Conservation (phyloP, 2,888 invertebrate genomes). For the Seira sanloemensis region DNA sequence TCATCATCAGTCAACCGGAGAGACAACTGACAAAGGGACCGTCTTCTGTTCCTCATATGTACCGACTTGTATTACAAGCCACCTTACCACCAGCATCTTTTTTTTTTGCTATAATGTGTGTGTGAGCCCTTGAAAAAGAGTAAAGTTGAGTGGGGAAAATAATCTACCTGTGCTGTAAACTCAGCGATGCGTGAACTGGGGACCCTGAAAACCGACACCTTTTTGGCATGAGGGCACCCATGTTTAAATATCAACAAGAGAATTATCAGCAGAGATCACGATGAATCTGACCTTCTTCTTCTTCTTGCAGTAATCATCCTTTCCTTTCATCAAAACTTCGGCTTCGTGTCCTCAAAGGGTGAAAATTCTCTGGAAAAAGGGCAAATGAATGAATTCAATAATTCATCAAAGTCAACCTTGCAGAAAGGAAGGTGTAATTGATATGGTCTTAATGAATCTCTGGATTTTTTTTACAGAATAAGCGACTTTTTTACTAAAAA, state of each 20-base stretch:
- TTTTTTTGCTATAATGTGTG: slow-evolving; percentile 24
- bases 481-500: no score
- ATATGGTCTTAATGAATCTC: slow-evolving; percentile 70
- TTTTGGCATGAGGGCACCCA: slow-evolving; percentile 43
- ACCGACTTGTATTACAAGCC: slow-evolving; percentile 13
- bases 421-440: slow-evolving; percentile 72
- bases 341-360: slow-evolving; percentile 66
- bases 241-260: slow-evolving; percentile 56
- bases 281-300: slow-evolving; percentile 37
- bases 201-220: slow-evolving; percentile 33
- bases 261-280: slow-evolving; percentile 10
- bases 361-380: no score
- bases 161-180: slow-evolving; percentile 49
- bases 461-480: no score
- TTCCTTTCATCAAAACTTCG: not conserved
- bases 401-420: slow-evolving; percentile 73
- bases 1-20: slow-evolving; percentile 57
- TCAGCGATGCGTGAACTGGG: slow-evolving; percentile 51
- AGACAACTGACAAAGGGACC: slow-evolving; percentile 34
- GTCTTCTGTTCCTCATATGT: slow-evolving; percentile 15
- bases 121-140: slow-evolving; percentile 45
- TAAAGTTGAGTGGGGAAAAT: slow-evolving; percentile 27
- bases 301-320: slow-evolving; percentile 26
- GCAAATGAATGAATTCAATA: slow-evolving; percentile 64
- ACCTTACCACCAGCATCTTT: slow-evolving; percentile 17